phyloP scores from a whole-genome alignment of 2,888 invertebrate species.

The Diploptera punctata region DNA sequence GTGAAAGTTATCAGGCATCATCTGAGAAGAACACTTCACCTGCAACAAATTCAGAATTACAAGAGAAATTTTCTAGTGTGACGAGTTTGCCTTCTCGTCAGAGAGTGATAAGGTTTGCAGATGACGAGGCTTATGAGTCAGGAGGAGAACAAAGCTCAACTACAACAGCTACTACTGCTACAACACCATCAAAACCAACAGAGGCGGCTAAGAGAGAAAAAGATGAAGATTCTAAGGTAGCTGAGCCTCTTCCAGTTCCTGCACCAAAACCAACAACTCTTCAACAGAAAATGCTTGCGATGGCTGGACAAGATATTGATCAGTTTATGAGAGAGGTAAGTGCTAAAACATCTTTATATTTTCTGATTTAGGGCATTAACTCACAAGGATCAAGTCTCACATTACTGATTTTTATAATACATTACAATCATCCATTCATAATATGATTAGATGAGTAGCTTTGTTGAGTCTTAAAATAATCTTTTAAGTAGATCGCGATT shows the following conservation, averaged over 20 bases:
- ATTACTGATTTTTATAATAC: too few relatives aligned
- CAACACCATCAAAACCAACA: slow-evolving; percentile 47
- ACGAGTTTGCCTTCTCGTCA: slow-evolving; percentile 28
- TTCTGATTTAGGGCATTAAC: too few relatives aligned
- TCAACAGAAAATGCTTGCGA: slow-evolving; percentile 86
- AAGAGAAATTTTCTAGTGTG: neutral
- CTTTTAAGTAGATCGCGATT: too few relatives aligned
- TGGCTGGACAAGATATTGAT: slow-evolving; percentile 90
- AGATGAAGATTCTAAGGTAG: slow-evolving; percentile 41
- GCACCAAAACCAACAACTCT: slow-evolving; percentile 72
- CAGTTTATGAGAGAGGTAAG: slow-evolving; percentile 83
- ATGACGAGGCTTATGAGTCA: slow-evolving; percentile 46
- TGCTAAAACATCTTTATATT: too few relatives aligned
- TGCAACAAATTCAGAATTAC: neutral
- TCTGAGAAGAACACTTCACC: slow-evolving; percentile 6
- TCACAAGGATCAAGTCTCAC: too few relatives aligned
- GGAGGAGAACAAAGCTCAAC: neutral
- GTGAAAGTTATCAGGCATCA: neutral
- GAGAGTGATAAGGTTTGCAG: slow-evolving; percentile 48
- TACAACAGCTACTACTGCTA: slow-evolving; percentile 45
- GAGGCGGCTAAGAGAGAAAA: slow-evolving; percentile 27
- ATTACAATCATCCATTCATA: too few relatives aligned
- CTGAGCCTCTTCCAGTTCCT: slow-evolving; percentile 35
- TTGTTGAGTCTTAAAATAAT: too few relatives aligned
- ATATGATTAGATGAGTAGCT: too few relatives aligned